Conservation (phyloP, 2,888 invertebrate species). For the Apeira syringaria region DNA sequence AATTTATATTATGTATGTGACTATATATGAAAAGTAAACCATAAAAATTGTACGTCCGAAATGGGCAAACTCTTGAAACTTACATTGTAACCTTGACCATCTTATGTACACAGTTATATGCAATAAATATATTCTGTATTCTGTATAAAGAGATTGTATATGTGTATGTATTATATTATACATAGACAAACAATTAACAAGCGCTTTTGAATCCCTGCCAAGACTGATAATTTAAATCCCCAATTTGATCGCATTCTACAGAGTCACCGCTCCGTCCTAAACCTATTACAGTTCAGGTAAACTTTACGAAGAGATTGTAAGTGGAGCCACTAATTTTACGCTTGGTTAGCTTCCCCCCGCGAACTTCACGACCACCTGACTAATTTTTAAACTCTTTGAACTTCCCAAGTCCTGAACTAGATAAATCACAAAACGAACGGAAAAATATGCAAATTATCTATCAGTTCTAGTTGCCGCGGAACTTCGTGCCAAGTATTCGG, state of each 20-base stretch:
- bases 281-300: constrained; percentile 21
- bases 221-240: constrained; percentile 9
- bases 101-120: no score
- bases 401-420: constrained; percentile 14
- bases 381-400: constrained; percentile 30
- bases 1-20: no score
- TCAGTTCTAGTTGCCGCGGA: constrained; percentile 11
- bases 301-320: constrained; percentile 27
- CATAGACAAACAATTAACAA: constrained; percentile 23
- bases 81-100: no score
- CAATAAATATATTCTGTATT: no score
- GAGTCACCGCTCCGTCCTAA: constrained; percentile 16
- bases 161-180: no score
- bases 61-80: no score
- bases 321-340: constrained; percentile 27
- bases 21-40: no score
- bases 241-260: constrained; percentile 20
- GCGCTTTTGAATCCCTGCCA: constrained; percentile 16
- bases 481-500: constrained; percentile 11
- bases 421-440: constrained; percentile 30
- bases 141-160: no score
- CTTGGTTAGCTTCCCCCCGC: constrained; percentile 22
- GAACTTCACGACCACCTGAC: constrained; percentile 32
- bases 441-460: constrained; percentile 27
- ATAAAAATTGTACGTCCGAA: no score